These are phyloP conservation scores for Palythoa heliodiscus DNA, from an alignment of 92 coral and sea anemone species.

Conservation along the genomic window DNA sequence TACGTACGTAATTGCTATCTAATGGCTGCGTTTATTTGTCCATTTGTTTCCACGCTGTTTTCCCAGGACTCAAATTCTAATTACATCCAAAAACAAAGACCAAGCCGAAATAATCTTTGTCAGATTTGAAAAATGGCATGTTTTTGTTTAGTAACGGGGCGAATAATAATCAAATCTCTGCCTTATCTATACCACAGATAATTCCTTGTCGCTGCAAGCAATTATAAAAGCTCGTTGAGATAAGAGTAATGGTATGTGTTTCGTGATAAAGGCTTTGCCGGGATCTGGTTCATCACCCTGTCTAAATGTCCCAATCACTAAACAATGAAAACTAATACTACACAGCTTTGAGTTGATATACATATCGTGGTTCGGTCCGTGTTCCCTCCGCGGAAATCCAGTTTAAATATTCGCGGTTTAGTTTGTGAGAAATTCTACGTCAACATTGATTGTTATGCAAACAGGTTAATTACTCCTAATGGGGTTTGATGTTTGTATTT, in stretches of 20 bases:
- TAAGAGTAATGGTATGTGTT: conserved; percentile 60
- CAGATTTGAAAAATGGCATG: conserved; percentile 34
- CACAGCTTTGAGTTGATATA: background rate
- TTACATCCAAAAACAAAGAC: conserved; percentile 1
- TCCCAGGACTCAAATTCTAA: conserved; percentile 11
- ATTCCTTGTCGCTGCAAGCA: conserved; percentile 61
- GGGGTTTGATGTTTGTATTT: conserved; percentile 67
- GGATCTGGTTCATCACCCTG: conserved; percentile 21
- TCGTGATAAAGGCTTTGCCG: conserved; percentile 56
- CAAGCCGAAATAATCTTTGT: conserved; percentile 17
- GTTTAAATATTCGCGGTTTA: conserved; percentile 39
- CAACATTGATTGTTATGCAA: conserved; percentile 64
- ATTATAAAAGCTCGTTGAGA: conserved; percentile 67
- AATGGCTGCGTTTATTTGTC: conserved; percentile 26
- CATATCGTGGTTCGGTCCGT: background rate
- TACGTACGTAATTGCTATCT: background rate
- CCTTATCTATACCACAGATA: conserved; percentile 58
- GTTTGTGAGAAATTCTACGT: conserved; percentile 41
- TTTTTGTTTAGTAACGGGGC: conserved; percentile 24
- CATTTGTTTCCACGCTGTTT: conserved; percentile 34
- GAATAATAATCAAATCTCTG: background rate
- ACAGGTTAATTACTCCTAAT: conserved; percentile 76
- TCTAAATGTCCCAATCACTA: conserved; percentile 18
- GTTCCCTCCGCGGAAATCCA: conserved; percentile 4
- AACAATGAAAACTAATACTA: conserved; percentile 22